Percentiles rank a stretch among this genome's conserved stretches.
Conservation (phyloP, 2,113 vertebrate species). For the Oceanodroma tethys region DNA sequence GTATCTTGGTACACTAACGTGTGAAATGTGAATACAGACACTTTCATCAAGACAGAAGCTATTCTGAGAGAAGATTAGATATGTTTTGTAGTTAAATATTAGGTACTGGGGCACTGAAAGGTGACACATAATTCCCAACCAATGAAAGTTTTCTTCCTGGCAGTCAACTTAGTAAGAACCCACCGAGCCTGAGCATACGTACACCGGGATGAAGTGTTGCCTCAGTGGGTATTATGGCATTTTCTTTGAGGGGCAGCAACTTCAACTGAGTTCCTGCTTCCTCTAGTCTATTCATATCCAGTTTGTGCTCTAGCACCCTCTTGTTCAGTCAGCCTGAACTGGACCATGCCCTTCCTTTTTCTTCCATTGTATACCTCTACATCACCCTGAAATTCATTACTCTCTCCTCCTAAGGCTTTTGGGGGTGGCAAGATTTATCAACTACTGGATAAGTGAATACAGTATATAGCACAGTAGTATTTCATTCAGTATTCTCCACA, state of each 20-base stretch:
- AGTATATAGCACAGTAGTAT: neutral
- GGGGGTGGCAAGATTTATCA: neutral
- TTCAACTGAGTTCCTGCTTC: neutral
- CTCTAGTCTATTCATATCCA: neutral
- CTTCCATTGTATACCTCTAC: neutral
- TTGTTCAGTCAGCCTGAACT: constrained; percentile 24
- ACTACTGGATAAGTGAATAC: neutral
- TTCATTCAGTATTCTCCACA: neutral
- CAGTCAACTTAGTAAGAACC: neutral
- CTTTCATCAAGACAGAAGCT: neutral
- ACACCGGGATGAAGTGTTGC: neutral
- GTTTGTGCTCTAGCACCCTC: constrained; percentile 1
- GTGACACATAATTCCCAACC: neutral
- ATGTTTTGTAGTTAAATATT: neutral
- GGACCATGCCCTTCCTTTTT: neutral
- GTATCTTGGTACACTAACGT: neutral
- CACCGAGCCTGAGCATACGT: neutral
- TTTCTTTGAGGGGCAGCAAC: neutral
- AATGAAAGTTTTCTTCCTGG: neutral
- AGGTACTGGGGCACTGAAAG: neutral
- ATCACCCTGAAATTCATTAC: constrained; percentile 37
- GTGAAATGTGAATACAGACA: neutral
- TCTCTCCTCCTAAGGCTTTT: neutral
- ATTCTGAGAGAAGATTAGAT: neutral
- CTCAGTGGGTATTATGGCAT: neutral